Conservation (phyloP, 2,113 vertebrate species). For the Larimichthys crocea region DNA sequence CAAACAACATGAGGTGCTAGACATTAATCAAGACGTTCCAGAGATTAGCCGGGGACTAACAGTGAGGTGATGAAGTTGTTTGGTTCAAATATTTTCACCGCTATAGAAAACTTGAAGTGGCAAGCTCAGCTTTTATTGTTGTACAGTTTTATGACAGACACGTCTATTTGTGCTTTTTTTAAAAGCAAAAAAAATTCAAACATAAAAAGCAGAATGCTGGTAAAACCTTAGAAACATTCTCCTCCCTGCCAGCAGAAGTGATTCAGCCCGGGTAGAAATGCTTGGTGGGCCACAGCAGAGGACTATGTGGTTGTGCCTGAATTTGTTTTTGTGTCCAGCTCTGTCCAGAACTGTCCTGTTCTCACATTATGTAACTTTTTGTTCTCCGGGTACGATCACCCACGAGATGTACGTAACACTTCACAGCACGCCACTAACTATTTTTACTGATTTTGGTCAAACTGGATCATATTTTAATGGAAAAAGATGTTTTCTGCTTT, state of each 20-base stretch:
- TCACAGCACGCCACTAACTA: too few species aligned
- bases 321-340: constrained; percentile 17
- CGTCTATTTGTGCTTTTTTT: neutral
- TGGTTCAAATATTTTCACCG: neutral
- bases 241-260: constrained; percentile 23
- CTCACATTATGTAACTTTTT: too few species aligned
- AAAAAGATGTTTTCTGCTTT: too few species aligned
- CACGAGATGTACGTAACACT: too few species aligned
- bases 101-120: neutral
- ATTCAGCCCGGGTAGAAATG: constrained; percentile 45
- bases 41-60: neutral
- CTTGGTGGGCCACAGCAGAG: constrained; percentile 17
- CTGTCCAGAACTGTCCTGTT: neutral
- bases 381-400: too few species aligned
- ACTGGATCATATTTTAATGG: too few species aligned
- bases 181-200: neutral
- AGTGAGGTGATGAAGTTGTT: neutral
- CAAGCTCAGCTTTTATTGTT: constrained; percentile 1
- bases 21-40: neutral
- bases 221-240: constrained; percentile 39
- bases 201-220: constrained; percentile 6
- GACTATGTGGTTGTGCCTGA: constrained; percentile 36
- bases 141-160: neutral
- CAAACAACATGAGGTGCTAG: neutral
- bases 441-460: too few species aligned